A percentile compares a stretch with the other conserved stretches of the same genome.
These are phyloP conservation scores for Eurytemora carolleeae DNA, from an alignment of 1,140 invertebrate species.

Conservation along the genomic window DNA sequence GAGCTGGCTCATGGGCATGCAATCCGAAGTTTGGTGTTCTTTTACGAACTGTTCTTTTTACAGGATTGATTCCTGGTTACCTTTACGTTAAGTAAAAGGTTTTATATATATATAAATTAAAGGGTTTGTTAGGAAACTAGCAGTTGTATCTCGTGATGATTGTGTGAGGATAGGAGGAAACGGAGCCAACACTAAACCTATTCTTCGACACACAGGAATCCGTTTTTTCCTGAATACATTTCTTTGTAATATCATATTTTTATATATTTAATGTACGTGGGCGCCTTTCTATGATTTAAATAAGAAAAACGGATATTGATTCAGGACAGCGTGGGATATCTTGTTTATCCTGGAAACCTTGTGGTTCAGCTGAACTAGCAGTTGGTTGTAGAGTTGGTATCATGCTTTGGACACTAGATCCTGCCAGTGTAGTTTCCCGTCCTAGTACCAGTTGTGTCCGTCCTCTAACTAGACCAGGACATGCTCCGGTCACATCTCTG, in stretches of 20 bases:
- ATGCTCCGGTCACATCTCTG: neutral
- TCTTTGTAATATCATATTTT: no score
- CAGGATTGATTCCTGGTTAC: no score
- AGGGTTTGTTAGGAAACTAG: neutral
- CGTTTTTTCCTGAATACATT: no score
- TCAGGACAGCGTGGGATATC: neutral
- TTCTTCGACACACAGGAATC: neutral
- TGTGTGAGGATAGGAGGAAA: neutral
- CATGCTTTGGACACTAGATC: neutral
- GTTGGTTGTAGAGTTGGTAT: neutral
- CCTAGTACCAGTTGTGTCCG: neutral
- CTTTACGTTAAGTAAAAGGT: no score
- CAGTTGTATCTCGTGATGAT: neutral
- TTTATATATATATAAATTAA: no score
- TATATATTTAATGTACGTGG: no score
- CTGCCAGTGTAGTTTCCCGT: neutral
- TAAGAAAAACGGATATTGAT: no score
- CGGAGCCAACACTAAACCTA: neutral
- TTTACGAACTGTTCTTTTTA: no score
- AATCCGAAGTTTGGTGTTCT: no score
- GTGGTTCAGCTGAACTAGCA: neutral
- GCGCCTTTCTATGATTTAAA: no score
- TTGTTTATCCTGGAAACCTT: neutral
- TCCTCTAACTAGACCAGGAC: neutral
- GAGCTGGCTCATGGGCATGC: no score